Evolutionary conservation across 2,888 invertebrate genomes (phyloP).

Genomic region (Macropis europaea): DNA sequence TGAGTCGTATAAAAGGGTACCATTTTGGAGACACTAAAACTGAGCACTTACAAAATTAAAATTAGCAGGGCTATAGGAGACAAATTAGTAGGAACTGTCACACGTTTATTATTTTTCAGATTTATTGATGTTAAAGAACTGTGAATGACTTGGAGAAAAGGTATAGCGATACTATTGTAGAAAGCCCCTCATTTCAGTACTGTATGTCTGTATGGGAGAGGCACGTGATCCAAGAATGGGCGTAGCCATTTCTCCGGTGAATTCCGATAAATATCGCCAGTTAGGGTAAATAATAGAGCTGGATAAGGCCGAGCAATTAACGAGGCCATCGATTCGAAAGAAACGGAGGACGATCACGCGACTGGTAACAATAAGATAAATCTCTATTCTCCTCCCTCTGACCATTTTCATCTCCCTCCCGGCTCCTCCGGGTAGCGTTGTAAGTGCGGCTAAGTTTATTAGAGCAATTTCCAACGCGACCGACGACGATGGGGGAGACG

Average conservation of each 20-base stretch:
- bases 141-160: too few relatives aligned
- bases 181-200: too few relatives aligned
- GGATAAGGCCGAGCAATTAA: conserved; percentile 42
- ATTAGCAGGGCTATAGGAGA: too few relatives aligned
- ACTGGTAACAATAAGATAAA: conserved; percentile 42
- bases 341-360: conserved; percentile 37
- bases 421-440: conserved; percentile 15
- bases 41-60: too few relatives aligned
- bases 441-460: conserved; percentile 66
- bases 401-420: not conserved
- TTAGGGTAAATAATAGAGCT: conserved; percentile 35
- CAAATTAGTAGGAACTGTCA: too few relatives aligned
- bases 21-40: too few relatives aligned
- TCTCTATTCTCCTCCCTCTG: conserved; percentile 14
- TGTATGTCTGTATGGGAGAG: too few relatives aligned
- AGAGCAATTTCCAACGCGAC: conserved; percentile 62
- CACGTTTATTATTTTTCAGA: too few relatives aligned
- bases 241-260: not conserved
- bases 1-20: too few relatives aligned
- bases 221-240: too few relatives aligned
- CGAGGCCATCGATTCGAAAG: conserved; percentile 28
- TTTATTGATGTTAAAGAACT: too few relatives aligned
- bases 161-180: too few relatives aligned
- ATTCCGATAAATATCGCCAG: not conserved
- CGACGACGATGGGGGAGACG: conserved; percentile 31